Base-by-base conservation (phyloP, 2,888 invertebrate genomes). In the Thymelicus lineola region DNA sequence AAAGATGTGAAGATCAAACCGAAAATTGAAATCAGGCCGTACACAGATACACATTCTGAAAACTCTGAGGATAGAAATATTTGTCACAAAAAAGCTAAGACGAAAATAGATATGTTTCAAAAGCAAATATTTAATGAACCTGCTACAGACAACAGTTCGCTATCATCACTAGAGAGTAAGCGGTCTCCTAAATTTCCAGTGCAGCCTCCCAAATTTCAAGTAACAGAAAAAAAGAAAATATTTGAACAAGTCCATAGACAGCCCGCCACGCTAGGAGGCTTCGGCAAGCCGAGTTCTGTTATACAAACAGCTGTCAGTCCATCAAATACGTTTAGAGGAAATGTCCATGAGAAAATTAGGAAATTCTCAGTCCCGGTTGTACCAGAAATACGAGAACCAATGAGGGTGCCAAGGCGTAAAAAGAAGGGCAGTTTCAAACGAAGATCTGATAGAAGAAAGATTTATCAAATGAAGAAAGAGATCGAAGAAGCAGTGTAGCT, bases 61-160 rank as follows among this genome's bases (percentile, higher is more conserved):
- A 84, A 85, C 75, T 84, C 83, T 0, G 90, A 89, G 78, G 91
- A 91, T 20, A 89, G 91, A 80, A 86, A 86, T 0, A 80, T 94
- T 7, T 93, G 91, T 71, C 87, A 90, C 70, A 89, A 85, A 58
- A 92, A 92, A 80, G 94, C 94, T 0, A 93, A 90, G 78, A 83
- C 86, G 0, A 91, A 91, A 77, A 94, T 94, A 6, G 93, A 94
- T 73, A 87, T 93, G 87, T 94, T 94, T 69, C 94, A 94, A 84
- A 93, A 90, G 74, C 90, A 92, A 70, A 91, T 94, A 72, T 82
- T 81, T 71, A 89, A 89, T 76, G 89, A 93, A 74, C 82, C 91
- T 0, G 91, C 92, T 73, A 89, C 91, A 0, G 90, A 93, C 65
- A 82, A 80, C 60, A 91, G 90, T 74, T 94, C 94, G 0, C 83